Base-by-base conservation (phyloP, 2,888 invertebrate species). In the Coremacera marginata region DNA sequence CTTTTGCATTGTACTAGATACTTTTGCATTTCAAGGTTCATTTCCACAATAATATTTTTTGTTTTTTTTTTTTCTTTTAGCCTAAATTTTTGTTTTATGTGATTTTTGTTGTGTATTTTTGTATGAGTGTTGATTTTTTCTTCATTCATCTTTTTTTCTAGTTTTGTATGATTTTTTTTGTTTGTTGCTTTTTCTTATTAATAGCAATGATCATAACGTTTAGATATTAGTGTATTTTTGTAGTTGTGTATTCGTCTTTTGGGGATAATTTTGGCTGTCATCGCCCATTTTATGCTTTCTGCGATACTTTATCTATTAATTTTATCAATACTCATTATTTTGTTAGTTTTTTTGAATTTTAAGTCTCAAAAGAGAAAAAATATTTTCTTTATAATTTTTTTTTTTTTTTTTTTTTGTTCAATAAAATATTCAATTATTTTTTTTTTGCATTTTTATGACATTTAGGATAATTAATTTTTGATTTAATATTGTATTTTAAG, bases 361-460 rank as follows among this genome's bases (percentile, higher is more conserved):
- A 68, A 74, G 63, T 77, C 77, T 77, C 77, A 77, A 79, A 77
- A 79, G 77, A 77, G 77, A 77, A 78, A 79, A 79, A 75, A 79
- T 78, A 77, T 68, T 71, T 37, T 22, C 65, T 71, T 73, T 62
- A 25, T 72, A 27, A 72, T 55, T 67, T 27, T 44, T 67, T 74
- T 51, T 51, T 67, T 55, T 74, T 55, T 55, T 67, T 27, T 44
- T 67, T 74, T 51, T 51, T 67, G 67, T 74, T 55, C 67, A 74
- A 74, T 74, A 74, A 74, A 74, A 74, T 74, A 67, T 60, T 19
- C 65, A 27, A 27, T 44, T 60, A 44, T 60, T 19, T 37, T 34
- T 68, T 65, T 31, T 71, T 63, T 74, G 57, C 3, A 31, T 16
- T 75, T 76, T 76, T 51, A 78, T 34, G 72, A 73, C 72, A 62